phyloP scores from a whole-genome alignment of 2,113 vertebrate species.

The Lepus americanus region DNA sequence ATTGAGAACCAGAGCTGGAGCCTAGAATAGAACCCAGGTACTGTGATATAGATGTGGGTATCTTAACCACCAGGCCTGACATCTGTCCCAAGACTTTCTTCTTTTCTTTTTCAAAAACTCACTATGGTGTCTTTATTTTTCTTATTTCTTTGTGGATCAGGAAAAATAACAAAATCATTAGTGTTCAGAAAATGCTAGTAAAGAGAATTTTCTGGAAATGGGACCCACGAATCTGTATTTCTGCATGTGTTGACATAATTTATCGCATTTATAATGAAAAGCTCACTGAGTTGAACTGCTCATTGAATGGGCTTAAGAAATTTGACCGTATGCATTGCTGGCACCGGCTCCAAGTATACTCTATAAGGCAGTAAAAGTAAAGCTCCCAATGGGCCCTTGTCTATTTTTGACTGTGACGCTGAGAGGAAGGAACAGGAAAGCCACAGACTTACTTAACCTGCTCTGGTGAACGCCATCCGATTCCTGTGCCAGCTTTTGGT shows the following conservation, averaged over 20 bases:
- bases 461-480: neutral
- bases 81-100: too few relatives aligned
- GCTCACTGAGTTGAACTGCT: neutral
- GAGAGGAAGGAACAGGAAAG: conserved; percentile 11
- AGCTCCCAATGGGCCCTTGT: neutral
- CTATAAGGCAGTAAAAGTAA: neutral
- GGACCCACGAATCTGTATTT: neutral
- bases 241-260: neutral
- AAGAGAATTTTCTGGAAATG: conserved; percentile 22
- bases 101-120: neutral
- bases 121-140: neutral
- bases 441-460: neutral
- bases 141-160: neutral
- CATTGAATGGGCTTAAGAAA: fast-evolving
- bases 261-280: neutral
- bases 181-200: neutral
- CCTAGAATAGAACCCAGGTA: too few relatives aligned
- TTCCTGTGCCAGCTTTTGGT: neutral
- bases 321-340: too few relatives aligned
- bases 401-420: conserved; percentile 30
- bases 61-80: too few relatives aligned
- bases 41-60: too few relatives aligned
- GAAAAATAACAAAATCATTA: neutral
- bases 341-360: neutral
- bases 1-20: too few relatives aligned